Conservation (phyloP, 2,888 invertebrate species). For the Dinocampus coccinellae region DNA sequence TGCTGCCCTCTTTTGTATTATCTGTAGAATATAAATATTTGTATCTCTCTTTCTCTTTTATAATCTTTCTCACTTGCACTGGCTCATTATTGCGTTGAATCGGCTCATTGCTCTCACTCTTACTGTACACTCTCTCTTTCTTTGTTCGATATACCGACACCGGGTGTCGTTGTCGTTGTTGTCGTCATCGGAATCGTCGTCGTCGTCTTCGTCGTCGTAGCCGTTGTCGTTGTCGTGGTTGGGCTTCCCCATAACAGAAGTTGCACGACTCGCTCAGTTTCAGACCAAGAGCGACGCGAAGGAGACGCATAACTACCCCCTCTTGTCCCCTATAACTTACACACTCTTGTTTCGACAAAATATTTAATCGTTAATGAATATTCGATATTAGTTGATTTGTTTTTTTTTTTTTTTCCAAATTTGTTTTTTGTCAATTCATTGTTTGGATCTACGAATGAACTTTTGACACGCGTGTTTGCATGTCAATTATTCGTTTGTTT, state of each 20-base stretch:
- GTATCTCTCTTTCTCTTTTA: not conserved
- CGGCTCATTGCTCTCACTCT: too few relatives aligned
- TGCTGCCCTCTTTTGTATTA: slow-evolving; percentile 24
- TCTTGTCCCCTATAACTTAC: slow-evolving; percentile 28
- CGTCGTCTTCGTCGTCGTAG: slow-evolving; percentile 40
- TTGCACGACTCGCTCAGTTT: slow-evolving; percentile 57
- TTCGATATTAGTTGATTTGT: too few relatives aligned
- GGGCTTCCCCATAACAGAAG: slow-evolving; percentile 50
- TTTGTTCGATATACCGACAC: too few relatives aligned
- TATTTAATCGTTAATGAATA: too few relatives aligned
- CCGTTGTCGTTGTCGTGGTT: slow-evolving; percentile 43
- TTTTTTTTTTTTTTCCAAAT: slow-evolving; percentile 10
- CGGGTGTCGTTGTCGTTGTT: too few relatives aligned
- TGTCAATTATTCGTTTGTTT: too few relatives aligned
- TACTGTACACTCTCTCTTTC: too few relatives aligned
- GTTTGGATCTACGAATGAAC: not conserved
- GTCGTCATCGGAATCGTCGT: not conserved
- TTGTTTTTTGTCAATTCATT: not conserved
- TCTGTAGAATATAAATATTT: not conserved
- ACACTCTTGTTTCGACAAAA: too few relatives aligned
- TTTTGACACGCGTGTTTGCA: not conserved
- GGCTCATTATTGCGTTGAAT: not conserved
- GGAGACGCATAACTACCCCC: slow-evolving; percentile 41
- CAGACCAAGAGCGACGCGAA: slow-evolving; percentile 53
- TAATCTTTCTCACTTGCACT: not conserved